Evolutionary conservation across 2,888 invertebrate species (phyloP).

Genomic region (Scaptomyza tumidula): DNA sequence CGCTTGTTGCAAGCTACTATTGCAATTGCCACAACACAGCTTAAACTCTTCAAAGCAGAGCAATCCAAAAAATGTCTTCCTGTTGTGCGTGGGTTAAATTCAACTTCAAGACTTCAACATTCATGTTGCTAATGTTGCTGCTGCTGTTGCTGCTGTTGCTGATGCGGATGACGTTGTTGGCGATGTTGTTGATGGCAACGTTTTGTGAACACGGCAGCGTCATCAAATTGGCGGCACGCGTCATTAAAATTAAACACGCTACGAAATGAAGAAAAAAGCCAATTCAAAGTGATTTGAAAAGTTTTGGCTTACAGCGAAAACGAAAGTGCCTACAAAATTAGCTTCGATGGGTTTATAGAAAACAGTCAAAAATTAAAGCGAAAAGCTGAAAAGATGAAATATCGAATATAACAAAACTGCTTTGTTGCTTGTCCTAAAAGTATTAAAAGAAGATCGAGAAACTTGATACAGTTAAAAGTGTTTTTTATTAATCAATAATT

Average conservation of each 20-base stretch:
- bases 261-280: conserved; percentile 4
- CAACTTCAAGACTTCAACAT: conserved; percentile 20
- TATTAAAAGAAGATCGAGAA: too few relatives aligned
- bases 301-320: conserved; percentile 17
- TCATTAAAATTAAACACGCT: conserved; percentile 53
- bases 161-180: conserved; percentile 17
- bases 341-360: too few relatives aligned
- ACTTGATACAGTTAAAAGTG: too few relatives aligned
- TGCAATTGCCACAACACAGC: conserved; percentile 34
- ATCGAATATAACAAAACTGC: too few relatives aligned
- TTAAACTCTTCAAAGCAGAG: conserved; percentile 27
- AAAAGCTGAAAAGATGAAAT: too few relatives aligned
- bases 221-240: conserved; percentile 69
- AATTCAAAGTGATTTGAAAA: conserved; percentile 17
- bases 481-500: too few relatives aligned
- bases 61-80: conserved; percentile 54
- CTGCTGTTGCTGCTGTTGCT: conserved; percentile 7
- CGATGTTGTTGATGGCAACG: conserved; percentile 25
- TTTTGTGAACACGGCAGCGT: conserved; percentile 34
- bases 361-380: too few relatives aligned
- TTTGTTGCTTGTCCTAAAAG: too few relatives aligned
- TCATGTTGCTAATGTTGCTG: conserved; percentile 19
- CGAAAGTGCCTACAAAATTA: background rate
- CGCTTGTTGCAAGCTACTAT: conserved; percentile 43
- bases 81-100: conserved; percentile 53